Conservation (phyloP, 2,113 vertebrate species). For the Dasypus novemcinctus region DNA sequence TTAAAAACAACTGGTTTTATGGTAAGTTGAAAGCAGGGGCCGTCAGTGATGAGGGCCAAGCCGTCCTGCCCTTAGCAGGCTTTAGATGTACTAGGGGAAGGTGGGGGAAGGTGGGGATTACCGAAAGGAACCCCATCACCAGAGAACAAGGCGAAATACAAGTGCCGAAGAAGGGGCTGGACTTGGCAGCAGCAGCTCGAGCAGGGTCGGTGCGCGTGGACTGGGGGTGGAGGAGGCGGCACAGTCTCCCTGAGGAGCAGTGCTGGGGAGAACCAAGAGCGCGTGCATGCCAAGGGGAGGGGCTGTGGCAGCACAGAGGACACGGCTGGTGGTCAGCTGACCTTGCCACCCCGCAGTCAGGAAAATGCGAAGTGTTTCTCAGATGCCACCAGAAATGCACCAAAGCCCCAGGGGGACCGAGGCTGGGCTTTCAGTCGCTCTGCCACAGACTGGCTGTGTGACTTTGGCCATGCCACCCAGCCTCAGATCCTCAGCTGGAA, state of each 20-base stretch:
- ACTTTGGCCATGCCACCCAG: neutral
- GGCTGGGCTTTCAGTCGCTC: neutral
- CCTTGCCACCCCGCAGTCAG: neutral
- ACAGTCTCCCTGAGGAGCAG: neutral
- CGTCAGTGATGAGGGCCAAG: neutral
- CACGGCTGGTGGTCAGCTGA: neutral
- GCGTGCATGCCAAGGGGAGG: neutral
- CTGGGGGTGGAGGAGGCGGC: neutral
- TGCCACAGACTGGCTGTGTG: neutral
- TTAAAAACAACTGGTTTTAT: too few relatives aligned
- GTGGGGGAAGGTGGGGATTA: neutral
- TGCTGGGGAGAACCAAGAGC: neutral
- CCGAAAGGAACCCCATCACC: neutral
- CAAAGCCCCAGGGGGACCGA: neutral
- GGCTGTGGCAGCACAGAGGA: neutral
- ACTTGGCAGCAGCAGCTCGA: neutral
- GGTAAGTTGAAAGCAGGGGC: too few relatives aligned
- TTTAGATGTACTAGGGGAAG: neutral
- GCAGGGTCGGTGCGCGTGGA: neutral
- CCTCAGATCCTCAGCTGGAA: neutral
- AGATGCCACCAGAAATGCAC: neutral
- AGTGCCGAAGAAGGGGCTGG: neutral
- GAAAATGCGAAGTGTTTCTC: neutral
- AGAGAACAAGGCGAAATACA: neutral
- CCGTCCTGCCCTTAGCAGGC: neutral